Evolutionary conservation across 2,888 invertebrate genomes (phyloP).

Genomic region (Endotricha flammealis): DNA sequence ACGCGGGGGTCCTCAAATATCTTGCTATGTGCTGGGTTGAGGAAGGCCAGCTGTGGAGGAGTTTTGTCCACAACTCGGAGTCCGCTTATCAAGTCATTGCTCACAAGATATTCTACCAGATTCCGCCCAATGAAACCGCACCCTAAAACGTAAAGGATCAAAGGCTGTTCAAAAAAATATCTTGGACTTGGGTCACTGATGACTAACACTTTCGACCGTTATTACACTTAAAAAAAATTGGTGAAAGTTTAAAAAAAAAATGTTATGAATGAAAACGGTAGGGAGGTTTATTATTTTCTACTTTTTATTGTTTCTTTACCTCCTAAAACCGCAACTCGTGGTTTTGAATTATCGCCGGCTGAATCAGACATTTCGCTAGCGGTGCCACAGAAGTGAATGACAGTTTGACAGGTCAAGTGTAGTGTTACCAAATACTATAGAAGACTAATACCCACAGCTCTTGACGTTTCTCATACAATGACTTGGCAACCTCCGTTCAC

Average conservation of each 20-base stretch:
- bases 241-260: no score
- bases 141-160: conserved; percentile 75
- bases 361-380: conserved; percentile 62
- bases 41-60: conserved; percentile 94
- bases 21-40: conserved; percentile 85
- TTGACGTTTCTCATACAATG: no score
- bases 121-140: conserved; percentile 96
- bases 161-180: conserved; percentile 20
- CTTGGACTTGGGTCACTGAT: conserved; percentile 42
- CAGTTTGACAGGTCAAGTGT: conserved; percentile 24
- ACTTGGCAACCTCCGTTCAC: no score
- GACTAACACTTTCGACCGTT: conserved; percentile 70
- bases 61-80: conserved; percentile 94
- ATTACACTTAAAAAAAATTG: conserved; percentile 23
- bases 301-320: conserved; percentile 59
- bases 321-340: conserved; percentile 68
- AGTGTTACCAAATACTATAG: conserved; percentile 1
- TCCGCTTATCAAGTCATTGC: conserved; percentile 85
- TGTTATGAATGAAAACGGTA: no score
- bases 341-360: conserved; percentile 69
- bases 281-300: no score
- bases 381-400: conserved; percentile 39
- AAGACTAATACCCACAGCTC: no score
- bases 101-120: conserved; percentile 88
- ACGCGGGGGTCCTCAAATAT: conserved; percentile 86